Evolutionary conservation across 2,888 invertebrate species (phyloP), one percentile per base, ranked within the genome.

Genomic region (Craniophora ligustri): DNA sequence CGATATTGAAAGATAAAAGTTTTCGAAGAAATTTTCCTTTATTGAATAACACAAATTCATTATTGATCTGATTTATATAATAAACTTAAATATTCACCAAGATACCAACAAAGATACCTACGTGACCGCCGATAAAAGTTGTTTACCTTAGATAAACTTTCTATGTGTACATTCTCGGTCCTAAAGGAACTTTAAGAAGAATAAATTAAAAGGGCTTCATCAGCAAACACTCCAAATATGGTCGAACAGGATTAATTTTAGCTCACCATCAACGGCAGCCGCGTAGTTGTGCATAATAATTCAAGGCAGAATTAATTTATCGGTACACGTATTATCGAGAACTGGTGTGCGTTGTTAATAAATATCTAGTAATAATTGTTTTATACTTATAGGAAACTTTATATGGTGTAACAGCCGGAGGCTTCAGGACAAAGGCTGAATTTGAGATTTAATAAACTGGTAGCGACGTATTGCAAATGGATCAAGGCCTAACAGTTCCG

Each of bases 221-320:
- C 73, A 74, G 73, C 70, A 78, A 82, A 75, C 74, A 77, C 60
- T 54, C 81, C 80, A 78, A 79, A 83, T 81, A 82, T 73, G 80
- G 79, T 69, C 48, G 62, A 69, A 75, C 77, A 74, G 75, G 75
- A 80, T 81, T 79, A 78, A 77, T 68, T 78, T 79, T 76, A 76
- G 72, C 72, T 72, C 70, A 72, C 68, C 67, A 66, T 76, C 73
- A 57, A 70, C 53, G 59, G 69, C 62, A 67, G 68, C 62, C 47
- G 44, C 65, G 63, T 72, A 75, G 68, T 72, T 73, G 55, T 72
- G 68, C 73, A 72, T 67, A 70, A 74, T 76, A 78, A 74, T 81
- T 81, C 76, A 79, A 76, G 75, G 74, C 61, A 61, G 71, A 68
- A 74, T 70, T 70, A 67, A 78, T 78, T 76, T 72, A 76, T n/a